Percentiles rank a stretch among this genome's conserved stretches.
Evolutionary conservation across 2,797 vertebrate species (phyloP).

Genomic region (Trachops cirrhosus): DNA sequence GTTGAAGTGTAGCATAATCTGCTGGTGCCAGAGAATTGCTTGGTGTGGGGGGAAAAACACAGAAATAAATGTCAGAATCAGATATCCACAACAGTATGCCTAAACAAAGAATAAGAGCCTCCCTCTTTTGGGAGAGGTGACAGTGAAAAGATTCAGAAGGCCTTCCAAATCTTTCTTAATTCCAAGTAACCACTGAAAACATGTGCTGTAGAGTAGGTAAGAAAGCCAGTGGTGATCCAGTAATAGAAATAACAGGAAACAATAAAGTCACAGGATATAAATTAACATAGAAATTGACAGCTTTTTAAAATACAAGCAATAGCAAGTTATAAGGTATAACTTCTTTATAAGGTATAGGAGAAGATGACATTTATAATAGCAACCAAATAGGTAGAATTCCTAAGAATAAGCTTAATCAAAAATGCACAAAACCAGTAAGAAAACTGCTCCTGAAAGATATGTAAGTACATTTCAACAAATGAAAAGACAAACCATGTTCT

Average conservation of each 20-base stretch:
- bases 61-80: neutral
- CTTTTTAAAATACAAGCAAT: conserved; percentile 25
- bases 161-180: neutral
- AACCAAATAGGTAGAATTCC: conserved; percentile 17
- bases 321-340: neutral
- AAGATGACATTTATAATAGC: conserved; percentile 3
- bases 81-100: neutral
- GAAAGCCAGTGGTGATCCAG: neutral
- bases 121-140: neutral
- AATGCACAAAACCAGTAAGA: conserved; percentile 18
- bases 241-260: neutral
- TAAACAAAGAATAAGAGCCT: neutral
- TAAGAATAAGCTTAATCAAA: conserved; percentile 14
- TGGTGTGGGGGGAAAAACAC: neutral
- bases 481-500: neutral
- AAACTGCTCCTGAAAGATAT: neutral
- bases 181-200: neutral
- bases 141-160: neutral
- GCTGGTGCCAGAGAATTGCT: neutral
- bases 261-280: conserved; percentile 14
- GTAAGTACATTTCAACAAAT: neutral
- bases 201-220: neutral
- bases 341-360: neutral
- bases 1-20: neutral
- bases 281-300: neutral